A percentile compares a stretch with the other conserved stretches of the same genome.
phyloP scores from a whole-genome alignment of 1,140 invertebrate genomes.

The Cotesia typhae region DNA sequence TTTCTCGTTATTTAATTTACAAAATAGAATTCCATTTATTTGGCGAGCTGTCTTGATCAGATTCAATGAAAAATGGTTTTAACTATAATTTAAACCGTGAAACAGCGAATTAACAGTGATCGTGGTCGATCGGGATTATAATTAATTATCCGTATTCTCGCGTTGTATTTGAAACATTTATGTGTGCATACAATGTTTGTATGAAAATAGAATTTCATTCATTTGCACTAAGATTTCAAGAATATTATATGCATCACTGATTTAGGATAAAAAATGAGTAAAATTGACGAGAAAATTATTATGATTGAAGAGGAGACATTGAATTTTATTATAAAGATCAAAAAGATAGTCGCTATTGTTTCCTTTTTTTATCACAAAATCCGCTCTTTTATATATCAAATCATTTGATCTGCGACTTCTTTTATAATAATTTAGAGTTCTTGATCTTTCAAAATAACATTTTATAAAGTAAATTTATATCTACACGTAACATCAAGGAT shows the following conservation, averaged over 20 bases:
- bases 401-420: background rate
- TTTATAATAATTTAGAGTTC: background rate
- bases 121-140: background rate
- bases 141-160: slow-evolving; percentile 22
- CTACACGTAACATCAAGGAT: slow-evolving; percentile 19
- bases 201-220: too few species aligned
- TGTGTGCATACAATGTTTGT: too few species aligned
- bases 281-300: too few species aligned
- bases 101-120: slow-evolving; percentile 26
- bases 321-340: too few species aligned
- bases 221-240: too few species aligned
- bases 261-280: too few species aligned
- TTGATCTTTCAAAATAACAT: background rate
- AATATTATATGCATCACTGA: too few species aligned
- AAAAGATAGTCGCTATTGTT: too few species aligned
- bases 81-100: slow-evolving; percentile 15
- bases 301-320: too few species aligned
- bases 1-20: background rate
- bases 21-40: background rate
- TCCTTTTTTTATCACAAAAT: too few species aligned
- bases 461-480: slow-evolving; percentile 21
- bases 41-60: background rate
- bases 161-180: too few species aligned
- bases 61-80: slow-evolving; percentile 20
- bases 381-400: too few species aligned